These are phyloP conservation scores for Scaeva pyrastri DNA, from an alignment of 2,888 invertebrate genomes.

Conservation along the genomic window DNA sequence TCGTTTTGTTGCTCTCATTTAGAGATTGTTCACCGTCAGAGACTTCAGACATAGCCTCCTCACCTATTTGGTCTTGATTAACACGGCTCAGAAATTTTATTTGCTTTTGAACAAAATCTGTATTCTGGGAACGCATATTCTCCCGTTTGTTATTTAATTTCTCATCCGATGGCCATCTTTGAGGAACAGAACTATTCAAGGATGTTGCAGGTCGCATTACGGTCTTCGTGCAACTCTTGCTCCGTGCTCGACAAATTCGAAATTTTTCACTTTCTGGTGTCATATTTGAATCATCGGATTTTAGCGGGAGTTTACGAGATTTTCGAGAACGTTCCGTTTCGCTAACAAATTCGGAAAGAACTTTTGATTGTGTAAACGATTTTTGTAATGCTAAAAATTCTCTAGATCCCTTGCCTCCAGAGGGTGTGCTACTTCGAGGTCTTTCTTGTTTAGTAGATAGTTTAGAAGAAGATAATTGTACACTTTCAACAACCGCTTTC, in stretches of 20 bases:
- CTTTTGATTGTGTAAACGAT: constrained; percentile 88
- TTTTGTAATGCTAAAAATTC: constrained; percentile 88
- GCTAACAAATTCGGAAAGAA: constrained; percentile 86
- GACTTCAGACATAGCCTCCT: constrained; percentile 40
- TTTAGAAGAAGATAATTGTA: neutral
- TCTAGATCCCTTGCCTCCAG: constrained; percentile 82
- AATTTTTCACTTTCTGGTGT: constrained; percentile 44
- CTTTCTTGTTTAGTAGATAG: constrained; percentile 43
- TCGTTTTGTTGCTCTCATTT: constrained; percentile 66
- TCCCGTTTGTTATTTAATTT: constrained; percentile 79
- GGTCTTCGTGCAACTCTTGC: constrained; percentile 79
- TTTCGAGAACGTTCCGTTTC: constrained; percentile 79
- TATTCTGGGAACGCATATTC: constrained; percentile 87
- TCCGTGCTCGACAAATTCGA: constrained; percentile 79
- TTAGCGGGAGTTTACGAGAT: constrained; percentile 64
- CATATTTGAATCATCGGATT: constrained; percentile 47
- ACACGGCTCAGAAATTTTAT: constrained; percentile 86
- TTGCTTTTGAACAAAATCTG: constrained; percentile 87
- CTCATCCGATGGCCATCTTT: constrained; percentile 78
- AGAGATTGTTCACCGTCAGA: constrained; percentile 80
- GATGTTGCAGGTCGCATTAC: constrained; percentile 1
- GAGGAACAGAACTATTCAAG: constrained; percentile 35
- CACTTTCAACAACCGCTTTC: neutral
- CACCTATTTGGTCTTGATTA: constrained; percentile 75
- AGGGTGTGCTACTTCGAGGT: constrained; percentile 78